phyloP scores from a whole-genome alignment of 2,888 invertebrate genomes.

The Lochmaea capreae region DNA sequence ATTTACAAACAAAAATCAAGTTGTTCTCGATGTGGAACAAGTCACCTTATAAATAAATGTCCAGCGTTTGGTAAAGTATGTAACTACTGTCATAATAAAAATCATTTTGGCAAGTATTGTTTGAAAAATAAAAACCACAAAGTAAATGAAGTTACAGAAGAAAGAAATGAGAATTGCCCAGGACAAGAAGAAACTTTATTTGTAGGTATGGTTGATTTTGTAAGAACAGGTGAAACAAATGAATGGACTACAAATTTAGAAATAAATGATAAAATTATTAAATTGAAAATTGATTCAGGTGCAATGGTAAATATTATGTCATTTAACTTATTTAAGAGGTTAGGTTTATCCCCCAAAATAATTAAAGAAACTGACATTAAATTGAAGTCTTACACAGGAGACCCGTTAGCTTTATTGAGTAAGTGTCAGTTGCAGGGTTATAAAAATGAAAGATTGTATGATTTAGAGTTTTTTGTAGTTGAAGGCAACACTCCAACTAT shows the following conservation, averaged over 20 bases:
- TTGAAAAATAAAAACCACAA: not conserved
- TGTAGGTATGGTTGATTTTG: conserved; percentile 1
- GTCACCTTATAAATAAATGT: not conserved
- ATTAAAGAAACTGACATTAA: conserved; percentile 21
- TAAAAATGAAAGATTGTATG: conserved; percentile 29
- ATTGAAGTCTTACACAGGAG: conserved; percentile 36
- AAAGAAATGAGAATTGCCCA: no score
- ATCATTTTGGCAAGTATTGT: not conserved
- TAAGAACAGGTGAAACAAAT: not conserved
- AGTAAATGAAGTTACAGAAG: not conserved
- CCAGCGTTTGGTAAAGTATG: not conserved
- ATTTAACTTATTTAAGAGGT: not conserved
- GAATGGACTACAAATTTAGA: not conserved
- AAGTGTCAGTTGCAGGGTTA: conserved; percentile 30
- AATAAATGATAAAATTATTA: not conserved
- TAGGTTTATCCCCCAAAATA: not conserved
- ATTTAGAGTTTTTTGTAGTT: conserved; percentile 37
- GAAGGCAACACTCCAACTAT: conserved; percentile 19
- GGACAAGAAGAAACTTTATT: conserved; percentile 7
- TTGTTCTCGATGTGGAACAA: not conserved
- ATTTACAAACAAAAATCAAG: not conserved
- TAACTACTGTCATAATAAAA: not conserved
- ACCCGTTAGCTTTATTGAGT: conserved; percentile 36
- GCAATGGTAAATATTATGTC: no score
- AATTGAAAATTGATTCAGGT: conserved; percentile 12